Evolutionary conservation across 1,140 invertebrate species (phyloP).

Genomic region (Vanessa tameamea): DNA sequence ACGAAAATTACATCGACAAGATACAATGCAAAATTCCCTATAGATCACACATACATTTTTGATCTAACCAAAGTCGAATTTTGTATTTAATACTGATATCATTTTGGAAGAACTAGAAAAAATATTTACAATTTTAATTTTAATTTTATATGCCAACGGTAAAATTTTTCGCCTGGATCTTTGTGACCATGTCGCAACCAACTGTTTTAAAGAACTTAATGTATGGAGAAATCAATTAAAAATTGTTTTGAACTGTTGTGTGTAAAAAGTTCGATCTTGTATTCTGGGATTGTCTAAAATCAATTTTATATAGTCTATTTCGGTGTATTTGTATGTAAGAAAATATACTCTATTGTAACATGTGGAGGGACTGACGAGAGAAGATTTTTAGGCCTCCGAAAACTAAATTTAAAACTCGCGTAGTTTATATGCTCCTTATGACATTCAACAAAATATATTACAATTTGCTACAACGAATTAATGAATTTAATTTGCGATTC

Average conservation of each 20-base stretch:
- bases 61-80: slow-evolving; percentile 79
- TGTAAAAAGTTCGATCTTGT: slow-evolving; percentile 81
- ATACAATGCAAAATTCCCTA: slow-evolving; percentile 72
- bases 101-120: slow-evolving; percentile 80
- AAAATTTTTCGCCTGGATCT: slow-evolving; percentile 73
- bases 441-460: slow-evolving; percentile 1
- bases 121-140: slow-evolving; percentile 74
- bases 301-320: slow-evolving; percentile 77
- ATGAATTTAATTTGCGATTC: not conserved
- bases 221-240: slow-evolving; percentile 60
- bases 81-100: slow-evolving; percentile 81
- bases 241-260: slow-evolving; percentile 65
- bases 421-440: slow-evolving; percentile 3
- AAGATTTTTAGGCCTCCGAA: slow-evolving; percentile 39
- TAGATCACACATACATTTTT: slow-evolving; percentile 80
- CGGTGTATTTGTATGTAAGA: slow-evolving; percentile 73
- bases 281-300: slow-evolving; percentile 80
- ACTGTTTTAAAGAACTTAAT: slow-evolving; percentile 66
- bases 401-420: not conserved
- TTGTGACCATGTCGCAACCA: slow-evolving; percentile 78
- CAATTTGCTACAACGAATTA: not conserved
- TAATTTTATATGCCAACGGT: slow-evolving; percentile 66
- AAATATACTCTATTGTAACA: slow-evolving; percentile 79
- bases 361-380: slow-evolving; percentile 53
- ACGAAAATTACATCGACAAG: slow-evolving; percentile 72